A percentile compares a stretch with the other conserved stretches of the same genome.
phyloP scores from a whole-genome alignment of 2,113 vertebrate genomes.

The Rhabdornis inornatus region DNA sequence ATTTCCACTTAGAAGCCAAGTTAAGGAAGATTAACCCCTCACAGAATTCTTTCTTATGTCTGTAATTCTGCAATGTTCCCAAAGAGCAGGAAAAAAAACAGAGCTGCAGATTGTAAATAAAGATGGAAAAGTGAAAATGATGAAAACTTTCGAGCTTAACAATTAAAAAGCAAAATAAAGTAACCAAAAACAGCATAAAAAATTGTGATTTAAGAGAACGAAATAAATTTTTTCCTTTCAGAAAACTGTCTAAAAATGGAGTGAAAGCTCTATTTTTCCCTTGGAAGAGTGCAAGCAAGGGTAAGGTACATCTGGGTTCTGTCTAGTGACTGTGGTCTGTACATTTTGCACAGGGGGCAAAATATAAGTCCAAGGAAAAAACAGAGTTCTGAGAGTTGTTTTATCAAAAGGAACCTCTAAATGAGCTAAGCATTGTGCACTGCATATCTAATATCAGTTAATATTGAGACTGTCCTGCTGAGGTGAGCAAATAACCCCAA shows the following conservation, averaged over 20 bases:
- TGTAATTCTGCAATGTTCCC: background rate
- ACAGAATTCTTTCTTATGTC: background rate
- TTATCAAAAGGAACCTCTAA: background rate
- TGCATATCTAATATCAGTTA: background rate
- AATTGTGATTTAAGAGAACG: background rate
- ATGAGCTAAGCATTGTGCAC: background rate
- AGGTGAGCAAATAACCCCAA: background rate
- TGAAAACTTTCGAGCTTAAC: background rate
- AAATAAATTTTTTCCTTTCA: background rate
- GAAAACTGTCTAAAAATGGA: background rate
- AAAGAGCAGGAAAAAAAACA: background rate
- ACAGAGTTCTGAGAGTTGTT: background rate
- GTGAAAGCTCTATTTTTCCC: background rate
- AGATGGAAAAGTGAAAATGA: background rate
- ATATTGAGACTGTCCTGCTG: background rate
- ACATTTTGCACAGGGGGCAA: no score
- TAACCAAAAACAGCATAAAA: background rate
- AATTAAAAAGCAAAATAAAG: background rate
- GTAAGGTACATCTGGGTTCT: rapidly evolving
- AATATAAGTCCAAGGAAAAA: background rate
- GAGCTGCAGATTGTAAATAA: background rate
- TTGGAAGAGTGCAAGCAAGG: background rate
- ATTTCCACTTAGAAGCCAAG: background rate
- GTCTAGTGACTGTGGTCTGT: background rate
- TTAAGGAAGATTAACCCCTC: background rate